Evolutionary conservation across 2,888 invertebrate genomes (phyloP).

Genomic region (Villa cingulata): DNA sequence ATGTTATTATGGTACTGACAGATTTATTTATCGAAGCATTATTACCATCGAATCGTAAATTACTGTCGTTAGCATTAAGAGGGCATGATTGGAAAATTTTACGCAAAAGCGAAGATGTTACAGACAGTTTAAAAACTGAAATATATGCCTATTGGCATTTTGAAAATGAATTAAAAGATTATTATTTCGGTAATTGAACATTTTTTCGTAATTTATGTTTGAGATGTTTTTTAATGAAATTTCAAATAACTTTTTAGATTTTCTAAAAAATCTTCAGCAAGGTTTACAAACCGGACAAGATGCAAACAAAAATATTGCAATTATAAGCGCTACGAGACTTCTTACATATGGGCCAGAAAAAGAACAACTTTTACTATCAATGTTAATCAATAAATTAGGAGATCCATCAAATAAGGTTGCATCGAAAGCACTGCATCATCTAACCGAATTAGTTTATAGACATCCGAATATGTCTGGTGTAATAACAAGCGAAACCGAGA

Average conservation of each 20-base stretch:
- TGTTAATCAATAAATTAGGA: constrained; percentile 88
- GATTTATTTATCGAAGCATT: constrained; percentile 32
- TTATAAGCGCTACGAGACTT: constrained; percentile 27
- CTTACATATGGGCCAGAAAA: constrained; percentile 32
- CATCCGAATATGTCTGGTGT: constrained; percentile 89
- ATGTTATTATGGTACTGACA: constrained; percentile 27
- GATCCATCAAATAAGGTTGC: constrained; percentile 74
- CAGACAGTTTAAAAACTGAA: constrained; percentile 49
- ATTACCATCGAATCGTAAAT: constrained; percentile 30
- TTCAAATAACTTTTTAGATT: constrained; percentile 19
- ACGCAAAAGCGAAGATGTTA: constrained; percentile 22
- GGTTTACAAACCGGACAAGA: constrained; percentile 33
- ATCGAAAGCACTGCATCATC: constrained; percentile 72
- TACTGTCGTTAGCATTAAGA: constrained; percentile 27
- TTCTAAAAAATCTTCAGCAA: constrained; percentile 31
- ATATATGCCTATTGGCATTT: constrained; percentile 71
- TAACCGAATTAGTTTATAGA: constrained; percentile 64
- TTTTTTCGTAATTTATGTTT: neutral
- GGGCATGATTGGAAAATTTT: constrained; percentile 32
- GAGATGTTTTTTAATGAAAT: neutral
- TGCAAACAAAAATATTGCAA: constrained; percentile 27
- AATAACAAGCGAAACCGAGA: constrained; percentile 77
- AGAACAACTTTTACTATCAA: constrained; percentile 47
- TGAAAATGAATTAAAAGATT: constrained; percentile 74
- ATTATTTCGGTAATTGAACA: constrained; percentile 45